phyloP scores from a whole-genome alignment of 1,140 invertebrate genomes.

The Diabrotica undecimpunctata region DNA sequence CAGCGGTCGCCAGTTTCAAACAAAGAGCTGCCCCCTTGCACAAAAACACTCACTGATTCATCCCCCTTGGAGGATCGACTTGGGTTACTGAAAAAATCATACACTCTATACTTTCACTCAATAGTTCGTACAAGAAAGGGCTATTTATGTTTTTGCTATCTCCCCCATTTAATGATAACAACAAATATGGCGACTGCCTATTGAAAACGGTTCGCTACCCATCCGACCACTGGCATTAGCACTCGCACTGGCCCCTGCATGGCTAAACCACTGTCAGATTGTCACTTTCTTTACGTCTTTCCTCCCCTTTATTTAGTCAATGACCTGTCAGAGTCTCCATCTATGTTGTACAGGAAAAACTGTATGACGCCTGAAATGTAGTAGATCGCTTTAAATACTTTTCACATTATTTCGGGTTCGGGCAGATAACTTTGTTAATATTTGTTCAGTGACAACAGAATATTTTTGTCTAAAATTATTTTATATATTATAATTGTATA shows the following conservation, averaged over 20 bases:
- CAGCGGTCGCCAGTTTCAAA: slow-evolving; percentile 44
- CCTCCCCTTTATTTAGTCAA: slow-evolving; percentile 10
- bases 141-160: slow-evolving; percentile 42
- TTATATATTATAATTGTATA: no score
- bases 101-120: slow-evolving; percentile 29
- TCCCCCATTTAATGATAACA: slow-evolving; percentile 56
- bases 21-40: slow-evolving; percentile 36
- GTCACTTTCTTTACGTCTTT: slow-evolving; percentile 14
- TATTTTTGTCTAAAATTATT: no score
- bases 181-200: slow-evolving; percentile 56
- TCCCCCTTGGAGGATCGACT: slow-evolving; percentile 16
- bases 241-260: slow-evolving; percentile 22
- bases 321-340: slow-evolving; percentile 8
- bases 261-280: slow-evolving; percentile 19
- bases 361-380: not conserved
- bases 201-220: slow-evolving; percentile 15
- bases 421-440: no score
- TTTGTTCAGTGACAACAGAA: slow-evolving; percentile 4
- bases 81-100: slow-evolving; percentile 12
- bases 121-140: slow-evolving; percentile 25
- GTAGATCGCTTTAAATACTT: not conserved
- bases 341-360: not conserved
- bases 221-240: slow-evolving; percentile 14
- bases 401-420: no score
- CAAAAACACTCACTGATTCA: slow-evolving; percentile 24